These are phyloP conservation scores for Heteromyza rotundicornis DNA, from an alignment of 2,888 invertebrate genomes.

Conservation along the genomic window DNA sequence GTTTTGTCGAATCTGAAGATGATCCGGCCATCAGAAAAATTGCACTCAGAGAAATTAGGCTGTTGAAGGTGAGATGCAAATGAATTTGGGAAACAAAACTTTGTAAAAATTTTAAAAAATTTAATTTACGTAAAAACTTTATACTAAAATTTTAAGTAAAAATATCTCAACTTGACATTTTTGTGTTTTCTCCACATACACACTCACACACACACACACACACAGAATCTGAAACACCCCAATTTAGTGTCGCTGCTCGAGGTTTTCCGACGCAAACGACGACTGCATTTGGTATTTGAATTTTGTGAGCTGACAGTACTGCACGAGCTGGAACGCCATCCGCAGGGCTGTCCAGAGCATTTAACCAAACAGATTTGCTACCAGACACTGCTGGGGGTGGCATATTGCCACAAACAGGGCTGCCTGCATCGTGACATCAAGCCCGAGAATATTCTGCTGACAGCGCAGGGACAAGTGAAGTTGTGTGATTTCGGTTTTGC, in stretches of 20 bases:
- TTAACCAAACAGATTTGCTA: constrained; percentile 91
- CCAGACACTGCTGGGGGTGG: constrained; percentile 94
- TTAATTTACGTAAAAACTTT: neutral
- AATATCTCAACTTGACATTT: neutral
- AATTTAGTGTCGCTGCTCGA: constrained; percentile 97
- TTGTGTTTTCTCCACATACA: too few species aligned
- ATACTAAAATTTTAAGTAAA: too few species aligned
- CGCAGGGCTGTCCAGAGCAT: constrained; percentile 89
- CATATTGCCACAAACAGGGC: constrained; percentile 94
- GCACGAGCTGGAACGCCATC: constrained; percentile 93
- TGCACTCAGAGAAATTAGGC: constrained; percentile 90
- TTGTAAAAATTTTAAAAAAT: too few species aligned
- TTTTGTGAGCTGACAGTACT: constrained; percentile 97
- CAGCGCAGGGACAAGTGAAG: constrained; percentile 91
- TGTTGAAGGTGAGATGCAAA: constrained; percentile 90
- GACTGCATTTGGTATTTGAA: constrained; percentile 97
- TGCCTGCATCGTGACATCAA: constrained; percentile 98
- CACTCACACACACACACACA: neutral
- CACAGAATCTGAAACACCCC: constrained; percentile 95
- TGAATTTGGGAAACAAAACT: too few species aligned
- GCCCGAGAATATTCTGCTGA: constrained; percentile 97
- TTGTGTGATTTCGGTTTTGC: constrained; percentile 98
- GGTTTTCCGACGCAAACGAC: constrained; percentile 93
- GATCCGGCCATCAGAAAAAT: constrained; percentile 96
- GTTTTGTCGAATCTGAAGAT: constrained; percentile 96